Evolutionary conservation across 2,797 vertebrate species (phyloP).

Genomic region (Tragopan temminckii): DNA sequence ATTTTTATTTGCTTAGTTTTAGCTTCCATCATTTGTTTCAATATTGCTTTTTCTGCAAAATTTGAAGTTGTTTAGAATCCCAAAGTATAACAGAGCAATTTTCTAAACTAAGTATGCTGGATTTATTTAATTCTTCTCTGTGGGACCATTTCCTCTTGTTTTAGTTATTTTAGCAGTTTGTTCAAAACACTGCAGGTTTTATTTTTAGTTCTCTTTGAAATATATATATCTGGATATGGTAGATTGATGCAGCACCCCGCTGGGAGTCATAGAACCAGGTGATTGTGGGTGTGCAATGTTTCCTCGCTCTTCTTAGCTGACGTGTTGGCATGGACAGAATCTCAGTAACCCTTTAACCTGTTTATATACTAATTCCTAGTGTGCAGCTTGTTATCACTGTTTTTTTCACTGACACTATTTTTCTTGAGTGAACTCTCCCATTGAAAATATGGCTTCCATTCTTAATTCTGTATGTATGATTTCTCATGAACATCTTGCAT

Average conservation of each 20-base stretch:
- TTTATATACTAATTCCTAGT: background rate
- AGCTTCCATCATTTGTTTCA: background rate
- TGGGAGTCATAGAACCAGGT: background rate
- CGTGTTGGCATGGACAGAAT: background rate
- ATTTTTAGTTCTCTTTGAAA: background rate
- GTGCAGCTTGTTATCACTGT: background rate
- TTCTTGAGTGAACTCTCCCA: background rate
- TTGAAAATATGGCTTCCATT: background rate
- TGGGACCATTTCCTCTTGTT: background rate
- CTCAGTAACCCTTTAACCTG: background rate
- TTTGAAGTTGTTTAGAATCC: background rate
- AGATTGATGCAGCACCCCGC: background rate
- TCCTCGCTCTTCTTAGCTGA: background rate
- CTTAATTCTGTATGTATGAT: background rate
- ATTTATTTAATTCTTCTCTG: background rate
- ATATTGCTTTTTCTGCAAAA: background rate
- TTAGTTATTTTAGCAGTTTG: background rate
- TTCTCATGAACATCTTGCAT: background rate
- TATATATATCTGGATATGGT: background rate
- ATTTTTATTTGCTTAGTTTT: background rate
- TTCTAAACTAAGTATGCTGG: background rate
- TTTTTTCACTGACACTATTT: background rate
- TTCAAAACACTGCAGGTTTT: background rate
- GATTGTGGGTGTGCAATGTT: background rate
- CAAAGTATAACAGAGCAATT: background rate